Evolutionary conservation across 2,113 vertebrate genomes (phyloP).

Genomic region (rat (Rattus norvegicus)): GRCr8 NC_086039.1:145550001-145550500

Average conservation of each 20-base stretch:
- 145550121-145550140: background rate
- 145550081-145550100: background rate
- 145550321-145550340: background rate
- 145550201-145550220: background rate
- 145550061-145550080: background rate
- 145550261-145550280: background rate
- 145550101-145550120: background rate
- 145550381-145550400: background rate
- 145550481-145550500: background rate
- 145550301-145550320: background rate
- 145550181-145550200: background rate
- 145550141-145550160: background rate
- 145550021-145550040: background rate
- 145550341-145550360: background rate
- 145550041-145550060: background rate
- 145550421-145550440: background rate
- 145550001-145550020: slow-evolving; percentile 28
- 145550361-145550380: background rate
- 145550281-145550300: background rate
- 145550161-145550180: background rate
- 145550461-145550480: background rate
- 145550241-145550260: background rate
- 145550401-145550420: background rate
- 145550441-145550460: background rate
- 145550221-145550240: background rate